Evolutionary conservation across 2,888 invertebrate species (phyloP).

Genomic region (Teleogryllus oceanicus): DNA sequence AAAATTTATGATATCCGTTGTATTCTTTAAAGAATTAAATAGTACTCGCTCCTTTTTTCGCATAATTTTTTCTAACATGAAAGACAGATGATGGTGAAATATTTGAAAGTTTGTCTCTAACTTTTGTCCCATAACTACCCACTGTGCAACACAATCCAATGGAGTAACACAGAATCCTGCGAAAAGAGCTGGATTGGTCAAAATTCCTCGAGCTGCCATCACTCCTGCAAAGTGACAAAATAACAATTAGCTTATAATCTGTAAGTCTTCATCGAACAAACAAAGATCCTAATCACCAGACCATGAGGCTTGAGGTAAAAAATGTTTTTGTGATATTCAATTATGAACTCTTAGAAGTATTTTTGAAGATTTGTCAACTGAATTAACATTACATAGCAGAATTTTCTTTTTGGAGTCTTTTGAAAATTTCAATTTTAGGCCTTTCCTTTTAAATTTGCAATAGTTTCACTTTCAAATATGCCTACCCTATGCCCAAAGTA

Average conservation of each 20-base stretch:
- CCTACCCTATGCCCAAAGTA: no score
- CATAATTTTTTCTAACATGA: slow-evolving; percentile 86
- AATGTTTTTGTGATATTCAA: no score
- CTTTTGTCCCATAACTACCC: slow-evolving; percentile 62
- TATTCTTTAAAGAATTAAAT: slow-evolving; percentile 71
- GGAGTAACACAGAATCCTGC: slow-evolving; percentile 69
- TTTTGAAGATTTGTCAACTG: no score
- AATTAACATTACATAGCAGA: no score
- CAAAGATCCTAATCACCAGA: no score
- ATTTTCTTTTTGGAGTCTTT: no score
- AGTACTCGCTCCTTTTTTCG: slow-evolving; percentile 66
- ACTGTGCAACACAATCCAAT: slow-evolving; percentile 71
- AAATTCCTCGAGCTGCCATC: slow-evolving; percentile 88
- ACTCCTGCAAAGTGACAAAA: slow-evolving; percentile 53
- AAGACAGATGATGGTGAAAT: slow-evolving; percentile 94
- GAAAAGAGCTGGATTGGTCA: slow-evolving; percentile 89
- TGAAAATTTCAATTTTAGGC: no score
- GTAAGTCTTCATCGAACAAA: no score
- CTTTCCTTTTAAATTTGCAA: no score
- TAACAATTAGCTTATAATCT: background rate
- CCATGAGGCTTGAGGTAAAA: no score
- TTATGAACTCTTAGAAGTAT: no score
- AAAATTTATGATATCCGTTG: background rate
- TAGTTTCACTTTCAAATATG: no score
- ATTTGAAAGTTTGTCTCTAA: slow-evolving; percentile 72